A percentile compares a stretch with the other conserved stretches of the same genome.
phyloP scores from a whole-genome alignment of 1,140 invertebrate species.

The Drosophila erecta region DNA sequence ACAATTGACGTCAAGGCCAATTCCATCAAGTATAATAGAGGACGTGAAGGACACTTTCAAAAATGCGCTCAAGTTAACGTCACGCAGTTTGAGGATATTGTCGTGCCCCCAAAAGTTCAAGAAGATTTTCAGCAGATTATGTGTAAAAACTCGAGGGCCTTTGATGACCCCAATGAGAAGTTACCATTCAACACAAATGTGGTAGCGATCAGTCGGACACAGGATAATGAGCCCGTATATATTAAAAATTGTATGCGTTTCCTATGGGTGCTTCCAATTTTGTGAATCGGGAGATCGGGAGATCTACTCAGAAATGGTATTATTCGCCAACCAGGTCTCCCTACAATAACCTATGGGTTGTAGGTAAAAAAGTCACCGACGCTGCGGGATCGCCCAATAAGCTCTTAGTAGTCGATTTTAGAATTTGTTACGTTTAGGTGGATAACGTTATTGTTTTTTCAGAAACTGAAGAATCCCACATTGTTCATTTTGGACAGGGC shows the following conservation, averaged over 20 bases:
- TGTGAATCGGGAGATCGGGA: not conserved
- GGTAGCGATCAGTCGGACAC: conserved; percentile 3
- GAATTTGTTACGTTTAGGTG: not conserved
- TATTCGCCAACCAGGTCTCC: not conserved
- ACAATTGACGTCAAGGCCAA: not conserved
- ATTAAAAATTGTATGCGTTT: not conserved
- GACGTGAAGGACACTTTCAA: not conserved
- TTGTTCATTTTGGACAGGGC: too few relatives aligned
- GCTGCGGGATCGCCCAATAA: not conserved
- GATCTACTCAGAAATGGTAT: not conserved
- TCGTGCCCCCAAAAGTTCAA: too few relatives aligned
- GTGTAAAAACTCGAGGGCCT: not conserved
- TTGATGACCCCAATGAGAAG: not conserved
- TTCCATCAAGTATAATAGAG: conserved; percentile 5
- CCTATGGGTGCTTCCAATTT: not conserved
- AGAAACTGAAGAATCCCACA: not conserved
- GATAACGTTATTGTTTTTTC: not conserved
- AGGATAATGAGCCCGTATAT: not conserved
- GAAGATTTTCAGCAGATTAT: too few relatives aligned
- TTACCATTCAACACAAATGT: conserved; percentile 8
- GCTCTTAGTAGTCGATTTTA: not conserved
- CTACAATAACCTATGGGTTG: not conserved
- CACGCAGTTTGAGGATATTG: conserved; percentile 1
- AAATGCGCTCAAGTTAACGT: conserved; percentile 2
- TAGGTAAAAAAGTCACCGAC: not conserved